A percentile compares a stretch with the other conserved stretches of the same genome.
These are phyloP conservation scores for Coenonympha arcania DNA, from an alignment of 2,888 invertebrate species.

Conservation along the genomic window DNA sequence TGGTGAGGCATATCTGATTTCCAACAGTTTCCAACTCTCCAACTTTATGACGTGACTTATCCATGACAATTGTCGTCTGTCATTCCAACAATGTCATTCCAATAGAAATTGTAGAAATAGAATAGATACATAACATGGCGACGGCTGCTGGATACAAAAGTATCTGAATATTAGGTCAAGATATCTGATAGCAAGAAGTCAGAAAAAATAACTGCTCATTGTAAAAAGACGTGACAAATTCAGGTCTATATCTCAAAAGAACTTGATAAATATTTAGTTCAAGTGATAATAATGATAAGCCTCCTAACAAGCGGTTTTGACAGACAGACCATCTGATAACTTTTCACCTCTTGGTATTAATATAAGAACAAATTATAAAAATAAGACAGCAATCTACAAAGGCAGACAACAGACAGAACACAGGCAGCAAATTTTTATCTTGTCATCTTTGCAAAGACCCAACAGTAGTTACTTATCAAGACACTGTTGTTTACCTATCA, in stretches of 20 bases:
- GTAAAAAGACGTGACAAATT: not conserved
- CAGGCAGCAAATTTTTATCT: not conserved
- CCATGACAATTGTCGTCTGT: no score
- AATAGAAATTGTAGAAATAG: no score
- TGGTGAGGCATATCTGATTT: no score
- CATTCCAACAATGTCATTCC: no score
- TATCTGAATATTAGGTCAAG: no score
- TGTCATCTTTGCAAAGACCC: not conserved
- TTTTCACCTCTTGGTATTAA: not conserved
- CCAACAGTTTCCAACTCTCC: no score
- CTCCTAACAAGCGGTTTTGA: not conserved
- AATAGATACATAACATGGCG: no score
- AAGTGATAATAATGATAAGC: not conserved
- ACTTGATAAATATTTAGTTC: not conserved
- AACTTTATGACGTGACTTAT: no score
- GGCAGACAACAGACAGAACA: constrained; percentile 2
- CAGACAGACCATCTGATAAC: constrained; percentile 5
- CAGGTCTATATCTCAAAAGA: not conserved
- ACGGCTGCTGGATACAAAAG: no score
- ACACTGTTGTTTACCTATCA: no score
- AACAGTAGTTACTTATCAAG: not conserved
- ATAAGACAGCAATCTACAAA: not conserved
- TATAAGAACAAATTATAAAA: not conserved
- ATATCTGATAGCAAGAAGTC: no score
- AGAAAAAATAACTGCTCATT: not conserved